Base-by-base conservation (phyloP, 1,140 invertebrate genomes). In the Micrasema minimum region DNA sequence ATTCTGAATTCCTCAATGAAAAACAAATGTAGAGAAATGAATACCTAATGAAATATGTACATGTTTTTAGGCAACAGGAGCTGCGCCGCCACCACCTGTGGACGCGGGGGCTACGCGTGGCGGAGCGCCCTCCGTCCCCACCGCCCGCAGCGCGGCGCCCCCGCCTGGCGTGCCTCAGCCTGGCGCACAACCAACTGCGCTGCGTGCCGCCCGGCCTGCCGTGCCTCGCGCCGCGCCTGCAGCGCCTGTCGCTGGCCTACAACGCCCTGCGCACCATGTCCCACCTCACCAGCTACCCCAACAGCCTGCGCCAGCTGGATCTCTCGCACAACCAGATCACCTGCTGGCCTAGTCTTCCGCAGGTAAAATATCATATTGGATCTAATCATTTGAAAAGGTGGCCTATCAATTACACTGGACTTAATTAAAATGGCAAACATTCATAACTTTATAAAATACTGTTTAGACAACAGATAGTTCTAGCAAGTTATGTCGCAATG, bases 261-360 rank as follows among this genome's bases (percentile, higher is more conserved):
- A 99, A 99, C 83, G 89, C 87, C 7, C 79, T 93, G 71, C 79
- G 83, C 79, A 91, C 90, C 0, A 94, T 96, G 91, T 95, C 95
- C 11, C 91, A 93, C 76, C 92, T 98, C 35, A 93, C 92, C 7
- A 92, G 93, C 46, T 96, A 96, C 81, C 97, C 97, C 2, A 88
- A 90, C 41, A 90, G 88, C 50, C 81, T 99, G 0, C 94, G 96
- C 73, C 96, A 97, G 79, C 80, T 99, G 1, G 97, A 99, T 83
- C 83, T 99, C 14, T 96, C 93, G 7, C 92, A 97, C 79, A 99
- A 99, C 83, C 90, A 93, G 78, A 95, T 99, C 57, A 89, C 89
- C 0, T 90, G 91, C 68, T 97, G 95, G 94, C 93, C 93, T 6
- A 93, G 91, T 79, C 80, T 94, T 64, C 92, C 92, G 0, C 91